Conservation (phyloP, 2,797 vertebrate species). For the Potorous gilbertii region DNA sequence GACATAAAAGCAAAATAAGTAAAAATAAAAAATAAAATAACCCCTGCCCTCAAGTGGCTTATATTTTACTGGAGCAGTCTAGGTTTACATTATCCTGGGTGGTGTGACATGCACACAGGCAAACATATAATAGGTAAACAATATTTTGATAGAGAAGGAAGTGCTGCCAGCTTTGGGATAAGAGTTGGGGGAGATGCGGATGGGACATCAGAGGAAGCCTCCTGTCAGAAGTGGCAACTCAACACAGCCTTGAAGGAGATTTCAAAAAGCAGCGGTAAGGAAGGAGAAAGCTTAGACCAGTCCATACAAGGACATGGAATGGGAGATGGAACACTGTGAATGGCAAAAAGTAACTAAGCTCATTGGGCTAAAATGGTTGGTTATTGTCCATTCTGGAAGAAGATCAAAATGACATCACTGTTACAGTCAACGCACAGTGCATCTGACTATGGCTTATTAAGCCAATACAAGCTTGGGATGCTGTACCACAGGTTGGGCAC, state of each 20-base stretch:
- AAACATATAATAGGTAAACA: not conserved
- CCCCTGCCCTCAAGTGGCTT: not conserved
- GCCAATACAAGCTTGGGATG: too few relatives aligned
- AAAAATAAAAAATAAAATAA: not conserved
- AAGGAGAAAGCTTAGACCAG: not conserved
- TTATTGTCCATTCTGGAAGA: too few relatives aligned
- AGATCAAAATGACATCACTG: too few relatives aligned
- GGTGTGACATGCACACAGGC: not conserved
- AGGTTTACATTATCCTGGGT: not conserved
- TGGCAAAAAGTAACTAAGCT: not conserved
- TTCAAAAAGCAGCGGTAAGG: not conserved
- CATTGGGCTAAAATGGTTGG: not conserved
- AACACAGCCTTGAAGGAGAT: not conserved
- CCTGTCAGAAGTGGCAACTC: too few relatives aligned
- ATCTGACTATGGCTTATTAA: too few relatives aligned
- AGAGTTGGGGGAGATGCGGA: too few relatives aligned
- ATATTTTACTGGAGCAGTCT: not conserved
- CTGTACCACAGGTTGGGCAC: too few relatives aligned
- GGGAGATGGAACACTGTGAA: not conserved
- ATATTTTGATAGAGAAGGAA: not conserved
- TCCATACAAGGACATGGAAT: not conserved
- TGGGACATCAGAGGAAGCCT: too few relatives aligned
- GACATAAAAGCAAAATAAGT: not conserved
- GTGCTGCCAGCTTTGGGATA: too few relatives aligned
- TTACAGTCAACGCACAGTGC: too few relatives aligned